Base-by-base conservation (phyloP, 2,888 invertebrate species). In the Athetis lepigone region DNA sequence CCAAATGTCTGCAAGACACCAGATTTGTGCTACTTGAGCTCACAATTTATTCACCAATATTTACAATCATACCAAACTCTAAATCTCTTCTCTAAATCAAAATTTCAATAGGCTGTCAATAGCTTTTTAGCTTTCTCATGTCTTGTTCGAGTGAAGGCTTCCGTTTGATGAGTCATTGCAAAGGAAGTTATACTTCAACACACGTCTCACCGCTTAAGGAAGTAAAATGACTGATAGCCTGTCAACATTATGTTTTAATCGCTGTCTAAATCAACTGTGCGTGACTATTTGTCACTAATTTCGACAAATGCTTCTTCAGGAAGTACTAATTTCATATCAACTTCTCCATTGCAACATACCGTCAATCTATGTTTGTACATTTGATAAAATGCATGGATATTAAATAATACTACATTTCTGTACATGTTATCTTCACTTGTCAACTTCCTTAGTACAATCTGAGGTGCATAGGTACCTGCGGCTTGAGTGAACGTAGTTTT, bases 371-470 rank as follows among this genome's bases (percentile, higher is more conserved):
- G 68, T 77, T 81, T 79, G 63, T 51, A 27, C 55, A 50, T 13
- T 49, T 60, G 75, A 79, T 79, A 81, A 76, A 75, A 64, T 61
- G 43, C 55, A 62, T 49, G 52, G 45, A 60, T 65, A 70, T 75
- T 56, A 42, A 77, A 73, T 70, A 70, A 78, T 43, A 58, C 70
- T 60, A 50, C 47, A 49, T 62, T 70, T 60, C 59, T 50, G n/a
- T 55, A 56, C 51, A 21, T 51, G 39, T 74, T 81, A 83, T 83
- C 80, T 70, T 43, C 61, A 40, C 66, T 63, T 71, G 67, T 70
- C 57, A 70, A 84, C 80, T 79, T 83, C 82, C 82, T 77, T 43
- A 64, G 29, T 60, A 59, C 72, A 77, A 75, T 75, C 72, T 79
- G 75, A 68, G 59, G 49, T 46, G 42, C 43, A 50, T 70, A 58